These are phyloP conservation scores for Lates japonicus DNA, from an alignment of 2,797 vertebrate genomes.

Conservation along the genomic window DNA sequence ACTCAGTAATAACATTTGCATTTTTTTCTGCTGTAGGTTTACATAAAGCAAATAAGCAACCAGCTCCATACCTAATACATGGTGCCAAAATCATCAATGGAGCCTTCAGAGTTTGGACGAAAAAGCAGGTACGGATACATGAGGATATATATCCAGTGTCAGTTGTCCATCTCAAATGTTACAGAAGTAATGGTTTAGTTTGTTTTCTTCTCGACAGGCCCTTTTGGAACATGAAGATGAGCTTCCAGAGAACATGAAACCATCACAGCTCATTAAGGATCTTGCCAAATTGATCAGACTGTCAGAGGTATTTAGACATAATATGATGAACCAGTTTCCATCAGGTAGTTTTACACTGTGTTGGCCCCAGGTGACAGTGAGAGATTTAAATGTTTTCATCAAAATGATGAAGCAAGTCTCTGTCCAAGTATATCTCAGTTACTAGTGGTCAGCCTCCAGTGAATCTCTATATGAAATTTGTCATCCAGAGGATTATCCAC, in stretches of 20 bases:
- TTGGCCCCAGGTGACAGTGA: neutral
- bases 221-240: slow-evolving; percentile 98
- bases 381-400: neutral
- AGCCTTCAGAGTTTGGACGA: slow-evolving; percentile 98
- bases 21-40: slow-evolving; percentile 86
- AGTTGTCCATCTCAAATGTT: no score
- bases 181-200: neutral
- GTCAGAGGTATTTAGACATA: slow-evolving; percentile 90
- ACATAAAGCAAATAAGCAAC: slow-evolving; percentile 97
- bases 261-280: slow-evolving; percentile 98
- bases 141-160: neutral
- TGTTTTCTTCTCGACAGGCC: slow-evolving; percentile 83
- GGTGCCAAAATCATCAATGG: slow-evolving; percentile 99
- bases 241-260: slow-evolving; percentile 98
- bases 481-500: neutral
- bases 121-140: slow-evolving; percentile 91
- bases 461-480: neutral
- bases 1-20: slow-evolving; percentile 20
- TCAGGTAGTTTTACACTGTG: neutral
- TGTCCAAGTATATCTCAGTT: neutral
- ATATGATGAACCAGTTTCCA: neutral
- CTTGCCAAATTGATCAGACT: slow-evolving; percentile 99
- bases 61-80: slow-evolving; percentile 93
- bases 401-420: neutral
- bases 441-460: neutral